Evolutionary conservation across 2,888 invertebrate genomes (phyloP), one percentile per base, ranked within the genome.

Genomic region (Monoplex corrugatus): DNA sequence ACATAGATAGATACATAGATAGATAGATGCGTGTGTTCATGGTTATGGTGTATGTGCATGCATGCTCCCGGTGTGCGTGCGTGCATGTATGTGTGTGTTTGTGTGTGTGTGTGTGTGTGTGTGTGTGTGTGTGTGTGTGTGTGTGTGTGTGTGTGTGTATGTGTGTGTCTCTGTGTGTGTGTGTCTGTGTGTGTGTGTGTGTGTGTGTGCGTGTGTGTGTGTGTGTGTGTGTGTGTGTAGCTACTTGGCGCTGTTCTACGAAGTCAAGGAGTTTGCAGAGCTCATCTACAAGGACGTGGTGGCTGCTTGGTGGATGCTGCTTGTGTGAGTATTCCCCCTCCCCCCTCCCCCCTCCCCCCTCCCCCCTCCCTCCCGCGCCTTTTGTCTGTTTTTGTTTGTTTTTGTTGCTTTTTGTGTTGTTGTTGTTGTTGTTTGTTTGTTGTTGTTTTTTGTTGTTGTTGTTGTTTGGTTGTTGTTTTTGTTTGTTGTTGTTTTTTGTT

Each of bases 261-360:
- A 96, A 89, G 96, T 96, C 1, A 96, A 97, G 94, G 96, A 97
- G 95, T 96, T 98, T 91, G 98, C 98, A n/a, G 97, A 97, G 93
- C 97, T 97, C 95, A 97, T 98, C 90, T 97, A 98, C 44, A 97
- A 98, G 95, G 98, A 98, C 96, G 96, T 98, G 92, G 96, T 97
- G 44, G 97, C 97, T 91, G 97, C 98, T 0, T 97, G 98, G 96
- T 97, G 97, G 96, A 97, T 97, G 93, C 97, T 99, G 90, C 95
- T 98, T 8, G 92, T 95, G 96, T 96, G 94, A 95, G 96, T 94
- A 44, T 10, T 28, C 6, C n/a, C 13, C 28, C 28, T n/a, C 3
- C n/a, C 75, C 35, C n/a, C 75, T 28, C 1, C 35, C 75, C n/a
- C 35, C 75, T 35, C 35, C 75, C 75, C n/a, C 75, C 75, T 75